A percentile compares a stretch with the other conserved stretches of the same genome.
Conservation (phyloP, 92 coral and sea anemone species). For the Paramuricea clavata region DNA sequence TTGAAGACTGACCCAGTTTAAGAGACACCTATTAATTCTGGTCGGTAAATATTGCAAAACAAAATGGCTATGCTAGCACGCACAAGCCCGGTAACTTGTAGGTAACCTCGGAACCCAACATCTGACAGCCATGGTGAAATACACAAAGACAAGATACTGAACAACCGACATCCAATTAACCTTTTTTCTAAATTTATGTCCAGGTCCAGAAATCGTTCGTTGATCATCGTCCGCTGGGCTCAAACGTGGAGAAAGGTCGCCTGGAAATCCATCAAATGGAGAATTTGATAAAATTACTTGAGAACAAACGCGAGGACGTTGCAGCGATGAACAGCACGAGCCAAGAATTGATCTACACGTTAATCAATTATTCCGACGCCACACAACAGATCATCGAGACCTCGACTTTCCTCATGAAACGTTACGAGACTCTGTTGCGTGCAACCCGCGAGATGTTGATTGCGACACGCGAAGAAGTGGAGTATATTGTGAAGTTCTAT, state of each 20-base stretch:
- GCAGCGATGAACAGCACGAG: slow-evolving; percentile 47
- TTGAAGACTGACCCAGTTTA: no score
- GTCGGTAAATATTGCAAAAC: no score
- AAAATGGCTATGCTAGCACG: no score
- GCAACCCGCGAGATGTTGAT: slow-evolving; percentile 44
- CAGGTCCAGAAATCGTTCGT: slow-evolving; percentile 32
- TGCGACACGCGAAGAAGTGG: slow-evolving; percentile 32
- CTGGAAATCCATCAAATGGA: slow-evolving; percentile 49
- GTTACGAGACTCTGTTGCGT: slow-evolving; percentile 41
- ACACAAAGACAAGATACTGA: no score
- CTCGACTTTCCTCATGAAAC: slow-evolving; percentile 43
- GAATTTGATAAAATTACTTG: slow-evolving; percentile 1
- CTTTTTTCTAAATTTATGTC: background rate
- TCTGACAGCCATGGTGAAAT: no score
- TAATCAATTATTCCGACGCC: slow-evolving; percentile 49
- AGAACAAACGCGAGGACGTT: slow-evolving; percentile 15
- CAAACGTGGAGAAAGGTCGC: slow-evolving; percentile 46
- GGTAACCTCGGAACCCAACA: no score
- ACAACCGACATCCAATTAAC: no score
- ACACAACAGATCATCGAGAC: slow-evolving; percentile 49
- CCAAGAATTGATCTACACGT: slow-evolving; percentile 40
- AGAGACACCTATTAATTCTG: no score
- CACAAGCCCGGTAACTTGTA: no score
- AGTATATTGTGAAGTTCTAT: slow-evolving; percentile 42
- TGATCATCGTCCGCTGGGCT: slow-evolving; percentile 44